Percentiles rank a stretch among this genome's conserved stretches.
These are phyloP conservation scores for Penaeus monodon DNA, from an alignment of 2,888 invertebrate species.

Conservation along the genomic window DNA sequence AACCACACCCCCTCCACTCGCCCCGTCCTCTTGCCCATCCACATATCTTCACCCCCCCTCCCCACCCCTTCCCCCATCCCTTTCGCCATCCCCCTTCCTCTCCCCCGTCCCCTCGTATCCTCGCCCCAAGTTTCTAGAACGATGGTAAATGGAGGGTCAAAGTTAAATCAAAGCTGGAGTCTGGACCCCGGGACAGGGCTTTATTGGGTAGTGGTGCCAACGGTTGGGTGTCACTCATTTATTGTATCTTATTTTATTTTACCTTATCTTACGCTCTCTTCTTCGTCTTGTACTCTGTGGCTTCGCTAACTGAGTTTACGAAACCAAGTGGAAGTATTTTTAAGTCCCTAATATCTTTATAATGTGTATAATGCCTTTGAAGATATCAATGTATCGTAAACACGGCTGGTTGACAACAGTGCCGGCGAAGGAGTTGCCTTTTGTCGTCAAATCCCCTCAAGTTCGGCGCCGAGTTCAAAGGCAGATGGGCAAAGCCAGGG, in stretches of 20 bases:
- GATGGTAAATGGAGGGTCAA: slow-evolving; percentile 17
- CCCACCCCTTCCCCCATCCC: neutral
- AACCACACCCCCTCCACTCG: too few species aligned
- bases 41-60: neutral
- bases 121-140: neutral
- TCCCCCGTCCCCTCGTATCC: neutral
- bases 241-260: too few species aligned
- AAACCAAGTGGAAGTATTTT: too few species aligned
- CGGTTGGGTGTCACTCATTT: too few species aligned
- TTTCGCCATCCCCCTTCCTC: neutral
- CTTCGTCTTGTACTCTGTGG: too few species aligned
- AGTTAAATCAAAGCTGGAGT: slow-evolving; percentile 17
- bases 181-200: neutral
- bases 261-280: too few species aligned
- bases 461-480: slow-evolving; percentile 10
- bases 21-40: neutral
- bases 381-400: too few species aligned
- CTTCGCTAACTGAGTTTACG: too few species aligned
- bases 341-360: too few species aligned
- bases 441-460: slow-evolving; percentile 10
- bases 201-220: slow-evolving; percentile 10
- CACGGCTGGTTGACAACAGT: too few species aligned
- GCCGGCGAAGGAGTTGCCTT: slow-evolving; percentile 2
- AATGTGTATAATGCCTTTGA: too few species aligned
- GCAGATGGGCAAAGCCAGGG: neutral